Base-by-base conservation (phyloP, 2,113 vertebrate genomes). In the Ancistrus triradiatus region DNA sequence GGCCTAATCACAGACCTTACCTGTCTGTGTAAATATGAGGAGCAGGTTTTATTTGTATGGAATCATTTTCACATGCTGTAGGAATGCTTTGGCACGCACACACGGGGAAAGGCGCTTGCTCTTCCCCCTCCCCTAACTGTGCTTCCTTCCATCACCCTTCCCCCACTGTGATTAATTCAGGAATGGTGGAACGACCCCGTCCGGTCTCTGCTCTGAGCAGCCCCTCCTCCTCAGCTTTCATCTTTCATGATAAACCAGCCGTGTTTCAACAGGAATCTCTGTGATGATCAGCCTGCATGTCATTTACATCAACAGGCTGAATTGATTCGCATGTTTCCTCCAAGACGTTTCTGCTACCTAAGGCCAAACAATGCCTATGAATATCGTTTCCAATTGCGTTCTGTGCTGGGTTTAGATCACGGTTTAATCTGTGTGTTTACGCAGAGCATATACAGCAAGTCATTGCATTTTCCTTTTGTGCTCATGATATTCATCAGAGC, bases 251-350 rank as follows among this genome's bases (percentile, higher is more conserved):
- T 47, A 53, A 69, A 40, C n/a, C 14, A 6, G 31, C 25, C 51
- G 27, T 66, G 55, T 48, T 77, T 77, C 55, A 70, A 67, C 59
- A 69, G 42, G 38, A 52, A 63, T 28, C 37, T 48, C 44, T 66
- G 40, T 47, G 44, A 59, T 40, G 48, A 38, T 28, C 21, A 43
- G 46, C 38, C 35, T 35, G 48, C 33, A 48, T 65, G 61, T 65
- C 71, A 59, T 51, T 50, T 56, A 44, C 35, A 63, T 55, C 38
- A 59, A 42, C 40, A 28, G 11, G 19, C 27, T 17, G 14, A 17
- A 44, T 40, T 67, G 18, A 25, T 63, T 68, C 55, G 9, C 55
- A 50, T 62, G 37, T 69, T 69, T 73, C 50, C 27, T 55, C 52
- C 51, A 24, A 19, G 31, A 25, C 22, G n/a, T 8, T 52, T 40